Base-by-base conservation (phyloP, 2,113 vertebrate species). In the Equus quagga region DNA sequence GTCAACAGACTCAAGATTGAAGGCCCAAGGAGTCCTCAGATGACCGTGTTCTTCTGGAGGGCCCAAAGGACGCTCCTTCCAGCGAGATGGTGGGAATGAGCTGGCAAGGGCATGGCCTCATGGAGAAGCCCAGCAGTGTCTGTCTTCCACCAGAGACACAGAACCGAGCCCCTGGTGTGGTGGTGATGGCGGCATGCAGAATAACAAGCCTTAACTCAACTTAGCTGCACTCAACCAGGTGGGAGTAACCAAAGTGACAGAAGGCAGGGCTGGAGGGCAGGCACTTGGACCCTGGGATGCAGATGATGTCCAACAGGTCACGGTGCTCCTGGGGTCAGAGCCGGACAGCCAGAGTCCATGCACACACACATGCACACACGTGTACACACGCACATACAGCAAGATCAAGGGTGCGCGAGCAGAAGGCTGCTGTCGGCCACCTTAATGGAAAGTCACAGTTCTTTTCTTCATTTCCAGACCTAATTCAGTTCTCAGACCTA, bases 61-160 rank as follows among this genome's bases (percentile, higher is more conserved):
- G 17, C 51, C 31, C 1, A 0, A 26, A 19, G 76, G 78, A 54
- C 0, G 1, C 0, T 2, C 41, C 18, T 36, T 31, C 24, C 46
- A 28, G 73, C 3, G 13, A 17, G 33, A 41, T 15, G 28, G 26
- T 46, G 12, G n/a, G n/a, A 49, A 14, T 0, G 64, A 41, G 58
- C 79, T 41, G 64, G 36, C 14, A 13, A 23, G 58, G 54, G 3
- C 36, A 23, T 0, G 0, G 56, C 0, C 0, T 31, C 56, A 6
- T 15, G 72, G 51, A 13, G 56, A 15, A 8, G 31, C 70, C 18
- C 41, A 2, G 41, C 0, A 3, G 21, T 17, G 44, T 15, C 14
- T 1, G 6, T 12, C 10, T 5, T 26, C 56, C 13, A 17, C 33
- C 6, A 14, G 23, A 67, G 70, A 12, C 8, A 1, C 10, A 49